Evolutionary conservation across 1,140 invertebrate genomes (phyloP), one percentile per base, ranked within the genome.

Genomic region (Tetramorium simillimum): DNA sequence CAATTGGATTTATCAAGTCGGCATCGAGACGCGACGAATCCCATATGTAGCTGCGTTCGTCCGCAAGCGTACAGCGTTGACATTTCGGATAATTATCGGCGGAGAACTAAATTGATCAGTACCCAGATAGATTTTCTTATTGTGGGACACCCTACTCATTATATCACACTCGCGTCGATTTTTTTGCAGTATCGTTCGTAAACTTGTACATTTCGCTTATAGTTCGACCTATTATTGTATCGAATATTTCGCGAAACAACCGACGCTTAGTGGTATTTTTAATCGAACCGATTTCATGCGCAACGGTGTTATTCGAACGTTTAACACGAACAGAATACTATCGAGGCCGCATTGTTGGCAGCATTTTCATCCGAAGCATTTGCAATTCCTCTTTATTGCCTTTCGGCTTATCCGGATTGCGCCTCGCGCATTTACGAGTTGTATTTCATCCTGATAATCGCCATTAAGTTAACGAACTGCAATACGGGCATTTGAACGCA

Each of bases 1-100:
- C 88, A 89, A 92, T 92, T 92, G 88, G 88, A 93, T 92, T 92
- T 92, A 92, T 91, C 87, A 85, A 87, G 70, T 87, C 80, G 62
- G 62, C 81, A 62, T 84, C 72, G 85, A 87, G 86, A 87, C 70
- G 43, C 77, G 81, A 85, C 89, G 72, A 84, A 63, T 63, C 53
- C 60, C 62, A 53, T 56, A 18, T 49, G 49, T 40, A 63, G 37
- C 53, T 10, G 40, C 46, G 40, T 51, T 77, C 24, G 65, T 49
- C 18, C 51, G 2, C 37, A 46, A 24, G n/a, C 21, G 3, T 33
- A 33, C 3, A 33, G 28, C 21, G 53, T 75, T 75, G 67, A 72
- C 28, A 33, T 14, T 56, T 37, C 43, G 56, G 70, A 85, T 85
- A 60, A 76, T 85, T 72, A 28, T 16, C 37, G 43, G 37, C 28